Conservation (phyloP, 2,113 vertebrate genomes). For the Passer domesticus region DNA sequence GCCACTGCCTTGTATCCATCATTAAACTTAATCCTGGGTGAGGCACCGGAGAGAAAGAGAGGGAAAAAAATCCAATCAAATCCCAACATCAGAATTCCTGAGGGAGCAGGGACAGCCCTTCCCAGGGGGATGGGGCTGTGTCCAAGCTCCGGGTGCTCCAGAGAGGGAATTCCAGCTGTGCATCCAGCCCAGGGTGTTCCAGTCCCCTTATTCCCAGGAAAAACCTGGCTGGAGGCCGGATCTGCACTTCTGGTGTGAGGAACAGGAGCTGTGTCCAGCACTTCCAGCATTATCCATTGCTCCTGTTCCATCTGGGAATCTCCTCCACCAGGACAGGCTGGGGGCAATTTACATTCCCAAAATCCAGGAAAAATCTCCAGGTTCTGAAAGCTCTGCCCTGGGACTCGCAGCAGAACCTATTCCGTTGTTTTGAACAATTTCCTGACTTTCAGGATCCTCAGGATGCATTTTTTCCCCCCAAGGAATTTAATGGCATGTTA, state of each 20-base stretch:
- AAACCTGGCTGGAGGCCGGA: rapidly evolving
- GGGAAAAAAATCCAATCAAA: background rate
- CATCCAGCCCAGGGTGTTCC: background rate
- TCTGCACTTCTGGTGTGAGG: background rate
- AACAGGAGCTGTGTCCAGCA: background rate
- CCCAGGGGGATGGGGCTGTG: too few relatives aligned
- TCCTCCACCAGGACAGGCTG: background rate
- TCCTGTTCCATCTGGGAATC: background rate
- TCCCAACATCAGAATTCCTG: rapidly evolving
- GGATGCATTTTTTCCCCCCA: background rate
- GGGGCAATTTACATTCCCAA: background rate
- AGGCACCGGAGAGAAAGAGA: background rate
- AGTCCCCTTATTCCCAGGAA: background rate
- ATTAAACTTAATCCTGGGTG: slow-evolving; percentile 53
- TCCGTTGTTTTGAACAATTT: background rate
- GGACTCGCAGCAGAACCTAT: background rate
- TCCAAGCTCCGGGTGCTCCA: background rate
- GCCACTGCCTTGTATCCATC: slow-evolving; percentile 67
- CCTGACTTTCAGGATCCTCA: background rate
- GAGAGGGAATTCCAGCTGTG: background rate
- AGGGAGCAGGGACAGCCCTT: background rate
- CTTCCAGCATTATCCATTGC: background rate
- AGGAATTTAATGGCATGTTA: rapidly evolving
- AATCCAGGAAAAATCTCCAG: background rate
- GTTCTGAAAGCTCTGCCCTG: background rate